These are phyloP conservation scores for Lerista edwardsae DNA, from an alignment of 2,797 vertebrate genomes.

Conservation along the genomic window DNA sequence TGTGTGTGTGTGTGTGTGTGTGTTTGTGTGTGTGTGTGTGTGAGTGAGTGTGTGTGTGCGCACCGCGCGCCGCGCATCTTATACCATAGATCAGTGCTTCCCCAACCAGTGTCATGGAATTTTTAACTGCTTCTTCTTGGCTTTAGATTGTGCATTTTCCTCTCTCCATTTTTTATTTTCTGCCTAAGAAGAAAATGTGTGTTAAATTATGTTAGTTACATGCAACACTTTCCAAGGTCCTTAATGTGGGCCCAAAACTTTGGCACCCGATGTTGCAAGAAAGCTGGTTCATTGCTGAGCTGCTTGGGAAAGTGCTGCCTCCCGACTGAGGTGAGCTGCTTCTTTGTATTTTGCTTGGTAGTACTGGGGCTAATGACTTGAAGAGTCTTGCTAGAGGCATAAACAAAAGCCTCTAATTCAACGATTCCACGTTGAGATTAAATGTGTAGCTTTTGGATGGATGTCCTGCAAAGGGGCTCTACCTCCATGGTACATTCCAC, in stretches of 20 bases:
- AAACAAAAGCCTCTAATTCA: neutral
- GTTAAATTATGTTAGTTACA: neutral
- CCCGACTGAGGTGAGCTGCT: neutral
- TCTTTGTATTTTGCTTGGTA: neutral
- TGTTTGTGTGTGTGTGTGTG: too few relatives aligned
- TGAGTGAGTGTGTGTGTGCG: too few relatives aligned
- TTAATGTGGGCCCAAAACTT: neutral
- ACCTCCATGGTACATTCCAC: too few relatives aligned
- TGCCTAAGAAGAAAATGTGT: too few relatives aligned
- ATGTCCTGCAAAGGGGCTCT: too few relatives aligned
- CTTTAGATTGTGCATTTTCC: neutral
- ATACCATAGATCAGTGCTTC: too few relatives aligned
- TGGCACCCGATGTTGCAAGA: neutral
- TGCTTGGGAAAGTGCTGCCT: too few relatives aligned
- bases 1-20: too few relatives aligned
- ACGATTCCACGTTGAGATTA: neutral
- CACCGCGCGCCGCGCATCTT: too few relatives aligned
- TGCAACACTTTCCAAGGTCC: neutral
- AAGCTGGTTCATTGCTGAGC: neutral
- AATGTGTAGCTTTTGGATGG: too few relatives aligned
- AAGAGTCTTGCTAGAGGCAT: neutral
- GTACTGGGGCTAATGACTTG: neutral
- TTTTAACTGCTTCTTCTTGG: too few relatives aligned
- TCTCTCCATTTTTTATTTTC: neutral
- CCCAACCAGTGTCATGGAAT: too few relatives aligned